A percentile compares a stretch with the other conserved stretches of the same genome.
phyloP scores from a whole-genome alignment of 2,888 invertebrate genomes.

The Ichneumoninae sp. region DNA sequence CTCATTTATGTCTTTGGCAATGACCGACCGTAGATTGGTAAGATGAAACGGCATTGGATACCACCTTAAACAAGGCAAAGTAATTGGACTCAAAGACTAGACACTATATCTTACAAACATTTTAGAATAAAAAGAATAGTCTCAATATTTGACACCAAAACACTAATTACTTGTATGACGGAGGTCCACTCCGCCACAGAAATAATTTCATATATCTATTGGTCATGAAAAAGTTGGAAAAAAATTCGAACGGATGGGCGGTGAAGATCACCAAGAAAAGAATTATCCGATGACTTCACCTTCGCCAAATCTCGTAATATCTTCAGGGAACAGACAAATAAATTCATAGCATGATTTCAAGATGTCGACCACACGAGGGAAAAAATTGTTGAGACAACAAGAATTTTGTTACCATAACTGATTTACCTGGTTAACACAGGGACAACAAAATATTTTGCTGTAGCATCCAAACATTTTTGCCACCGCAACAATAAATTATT shows the following conservation, averaged over 20 bases:
- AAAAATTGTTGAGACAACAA: too few relatives aligned
- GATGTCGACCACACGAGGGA: not conserved
- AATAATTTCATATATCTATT: too few relatives aligned
- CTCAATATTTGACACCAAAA: too few relatives aligned
- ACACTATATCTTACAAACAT: too few relatives aligned
- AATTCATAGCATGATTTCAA: not conserved
- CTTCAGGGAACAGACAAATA: not conserved
- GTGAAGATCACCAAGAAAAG: not conserved
- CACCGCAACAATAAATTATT: too few relatives aligned
- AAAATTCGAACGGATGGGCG: not conserved
- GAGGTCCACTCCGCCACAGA: not conserved
- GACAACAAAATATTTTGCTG: too few relatives aligned
- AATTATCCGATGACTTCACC: not conserved
- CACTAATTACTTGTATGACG: not conserved
- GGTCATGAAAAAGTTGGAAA: too few relatives aligned
- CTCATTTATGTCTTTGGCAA: slow-evolving; percentile 3
- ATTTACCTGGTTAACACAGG: too few relatives aligned
- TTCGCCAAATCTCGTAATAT: not conserved
- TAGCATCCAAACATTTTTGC: too few relatives aligned
- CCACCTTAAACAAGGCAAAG: not conserved
- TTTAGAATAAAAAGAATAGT: not conserved
- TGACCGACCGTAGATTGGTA: not conserved
- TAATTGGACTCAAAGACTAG: too few relatives aligned
- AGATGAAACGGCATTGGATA: not conserved
- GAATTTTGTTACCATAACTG: too few relatives aligned